Evolutionary conservation across 2,113 vertebrate species (phyloP).

Genomic region (Pipa parva): DNA sequence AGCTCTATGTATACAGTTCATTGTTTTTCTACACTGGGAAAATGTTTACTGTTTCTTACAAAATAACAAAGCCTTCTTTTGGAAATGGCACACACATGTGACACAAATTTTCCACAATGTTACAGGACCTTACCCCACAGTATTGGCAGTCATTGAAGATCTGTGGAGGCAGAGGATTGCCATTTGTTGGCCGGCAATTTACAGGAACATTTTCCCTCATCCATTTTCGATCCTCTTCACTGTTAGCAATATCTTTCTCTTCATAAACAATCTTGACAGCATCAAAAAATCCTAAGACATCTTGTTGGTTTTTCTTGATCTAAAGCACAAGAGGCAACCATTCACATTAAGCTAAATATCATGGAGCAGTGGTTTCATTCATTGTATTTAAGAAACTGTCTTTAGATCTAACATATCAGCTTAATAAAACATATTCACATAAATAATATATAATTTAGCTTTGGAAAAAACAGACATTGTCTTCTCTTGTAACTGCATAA

Average conservation of each 20-base stretch:
- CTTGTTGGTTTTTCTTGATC: slow-evolving; percentile 98
- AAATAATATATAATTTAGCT: too few relatives aligned
- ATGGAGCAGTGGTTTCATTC: neutral
- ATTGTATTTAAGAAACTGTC: too few relatives aligned
- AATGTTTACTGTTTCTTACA: too few relatives aligned
- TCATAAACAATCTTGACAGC: slow-evolving; percentile 92
- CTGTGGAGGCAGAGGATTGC: slow-evolving; percentile 89
- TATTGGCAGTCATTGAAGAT: slow-evolving; percentile 90
- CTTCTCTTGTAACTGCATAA: too few relatives aligned
- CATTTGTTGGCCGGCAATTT: slow-evolving; percentile 73
- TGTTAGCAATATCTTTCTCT: slow-evolving; percentile 90
- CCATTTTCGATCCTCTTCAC: slow-evolving; percentile 90
- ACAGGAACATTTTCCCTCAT: slow-evolving; percentile 94
- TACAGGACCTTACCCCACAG: slow-evolving; percentile 77
- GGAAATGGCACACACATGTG: too few relatives aligned
- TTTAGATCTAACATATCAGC: too few relatives aligned
- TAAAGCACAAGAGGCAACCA: slow-evolving; percentile 50
- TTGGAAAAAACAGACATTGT: too few relatives aligned
- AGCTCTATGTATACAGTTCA: too few relatives aligned
- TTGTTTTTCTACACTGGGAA: too few relatives aligned
- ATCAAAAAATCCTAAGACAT: slow-evolving; percentile 84
- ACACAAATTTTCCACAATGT: too few relatives aligned
- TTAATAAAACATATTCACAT: too few relatives aligned
- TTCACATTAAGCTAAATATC: neutral
- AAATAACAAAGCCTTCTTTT: too few relatives aligned